Base-by-base conservation (phyloP, 2,797 vertebrate genomes). In the Spondyliosoma cantharus region DNA sequence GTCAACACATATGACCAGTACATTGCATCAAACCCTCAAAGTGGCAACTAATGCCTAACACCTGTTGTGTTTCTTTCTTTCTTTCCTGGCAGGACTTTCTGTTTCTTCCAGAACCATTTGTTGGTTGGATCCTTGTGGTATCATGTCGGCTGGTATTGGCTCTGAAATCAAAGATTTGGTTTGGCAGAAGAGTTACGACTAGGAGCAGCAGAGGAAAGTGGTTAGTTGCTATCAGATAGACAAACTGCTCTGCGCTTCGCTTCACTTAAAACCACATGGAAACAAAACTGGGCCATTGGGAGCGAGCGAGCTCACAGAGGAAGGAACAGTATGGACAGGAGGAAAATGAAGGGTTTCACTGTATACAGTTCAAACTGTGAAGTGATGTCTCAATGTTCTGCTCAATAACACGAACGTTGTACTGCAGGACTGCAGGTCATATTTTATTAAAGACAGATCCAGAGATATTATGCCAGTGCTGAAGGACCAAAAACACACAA, bases 41-140 rank as follows among this genome's bases (percentile, higher is more conserved):
- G 46, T 46, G 8, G 27, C 49, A 76, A 65, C 68, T 83, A 76
- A 87, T 84, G 74, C 43, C 37, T n/a, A 78, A 78, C 83, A 87
- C 83, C 83, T 84, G 85, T 60, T 74, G 81, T 74, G 78, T 78
- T 73, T 37, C 4, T 37, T 54, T 29, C 3, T 62, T 69, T 56
- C 72, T 82, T 84, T 80, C 77, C 77, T 74, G 76, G 67, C 71
- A 62, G 19, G 53, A 67, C 50, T 37, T 65, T 67, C 56, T 32
- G 59, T 72, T 70, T 80, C 73, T 50, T 63, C 42, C 62, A 61
- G 14, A n/a, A 42, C 52, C 63, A 4, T 3, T 32, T 5, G 9
- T 32, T 54, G 71, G 22, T 78, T 57, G 66, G 54, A 68, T 72
- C 72, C 62, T 65, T 56, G 83, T 22, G 78, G 74, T 62, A 50